These are phyloP conservation scores for Hirtodrosophila trivittata DNA, from an alignment of 2,888 invertebrate species.

Conservation along the genomic window DNA sequence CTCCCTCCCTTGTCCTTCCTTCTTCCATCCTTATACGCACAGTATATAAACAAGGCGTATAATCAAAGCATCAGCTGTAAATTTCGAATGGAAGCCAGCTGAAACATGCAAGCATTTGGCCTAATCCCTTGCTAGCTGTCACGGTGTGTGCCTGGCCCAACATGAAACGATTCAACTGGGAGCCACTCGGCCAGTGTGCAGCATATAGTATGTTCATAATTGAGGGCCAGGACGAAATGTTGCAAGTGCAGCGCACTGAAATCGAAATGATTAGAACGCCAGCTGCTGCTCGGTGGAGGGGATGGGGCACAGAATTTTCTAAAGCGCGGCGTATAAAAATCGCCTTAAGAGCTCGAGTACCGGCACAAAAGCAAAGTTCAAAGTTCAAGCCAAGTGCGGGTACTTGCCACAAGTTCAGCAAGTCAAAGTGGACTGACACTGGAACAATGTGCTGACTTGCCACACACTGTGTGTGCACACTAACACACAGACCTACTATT, in stretches of 20 bases:
- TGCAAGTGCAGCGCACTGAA: conserved; percentile 36
- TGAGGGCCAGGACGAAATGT: conserved; percentile 11
- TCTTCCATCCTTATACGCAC: too few relatives aligned
- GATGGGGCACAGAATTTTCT: conserved; percentile 3
- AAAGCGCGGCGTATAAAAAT: conserved; percentile 3
- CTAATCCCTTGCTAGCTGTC: neutral
- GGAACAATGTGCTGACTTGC: conserved; percentile 58
- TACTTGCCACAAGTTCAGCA: conserved; percentile 57
- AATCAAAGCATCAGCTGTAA: conserved; percentile 12
- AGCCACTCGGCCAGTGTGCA: conserved; percentile 10
- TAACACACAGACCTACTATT: conserved; percentile 12
- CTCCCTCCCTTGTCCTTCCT: too few relatives aligned
- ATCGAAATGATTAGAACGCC: conserved; percentile 60
- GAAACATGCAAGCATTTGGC: conserved; percentile 16
- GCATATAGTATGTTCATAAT: conserved; percentile 23
- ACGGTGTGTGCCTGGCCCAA: neutral
- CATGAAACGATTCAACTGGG: neutral
- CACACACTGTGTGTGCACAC: conserved; percentile 11
- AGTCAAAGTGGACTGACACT: conserved; percentile 52
- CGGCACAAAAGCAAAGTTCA: conserved; percentile 47
- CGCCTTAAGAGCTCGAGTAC: conserved; percentile 5
- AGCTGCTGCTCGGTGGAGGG: conserved; percentile 11
- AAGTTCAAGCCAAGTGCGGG: conserved; percentile 57
- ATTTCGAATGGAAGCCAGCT: conserved; percentile 13
- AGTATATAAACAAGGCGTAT: conserved; percentile 27